A percentile compares a stretch with the other conserved stretches of the same genome.
These are phyloP conservation scores for Trileptium ribeirensis DNA, from an alignment of 2,888 invertebrate species.

Conservation along the genomic window DNA sequence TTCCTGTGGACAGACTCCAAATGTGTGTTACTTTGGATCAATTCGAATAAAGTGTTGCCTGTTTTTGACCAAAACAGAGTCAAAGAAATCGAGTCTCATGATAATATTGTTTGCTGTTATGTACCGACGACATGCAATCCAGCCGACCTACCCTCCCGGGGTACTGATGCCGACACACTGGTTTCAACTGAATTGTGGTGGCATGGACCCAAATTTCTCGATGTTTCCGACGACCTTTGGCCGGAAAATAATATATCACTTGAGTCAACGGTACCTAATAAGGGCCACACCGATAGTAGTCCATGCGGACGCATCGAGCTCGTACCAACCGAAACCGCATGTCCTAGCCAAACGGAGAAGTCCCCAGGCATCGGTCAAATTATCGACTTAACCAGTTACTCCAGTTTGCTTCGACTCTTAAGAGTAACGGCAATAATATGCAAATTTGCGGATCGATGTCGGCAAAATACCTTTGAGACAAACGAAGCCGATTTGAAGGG, in stretches of 20 bases:
- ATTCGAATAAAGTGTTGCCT: neutral
- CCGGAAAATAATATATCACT: no score
- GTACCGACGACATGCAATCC: slow-evolving; percentile 38
- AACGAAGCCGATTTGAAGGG: no score
- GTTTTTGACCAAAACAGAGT: neutral
- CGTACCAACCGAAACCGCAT: no score
- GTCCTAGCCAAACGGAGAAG: no score
- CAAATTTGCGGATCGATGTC: neutral
- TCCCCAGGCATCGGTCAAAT: neutral
- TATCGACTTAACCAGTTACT: neutral
- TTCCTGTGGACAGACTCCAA: neutral
- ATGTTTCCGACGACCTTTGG: neutral
- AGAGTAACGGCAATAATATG: neutral
- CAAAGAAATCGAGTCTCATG: neutral
- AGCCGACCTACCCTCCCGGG: slow-evolving; percentile 20
- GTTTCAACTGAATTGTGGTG: neutral
- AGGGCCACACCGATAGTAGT: no score
- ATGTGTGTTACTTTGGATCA: neutral
- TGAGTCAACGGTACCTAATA: no score
- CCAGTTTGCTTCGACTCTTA: neutral
- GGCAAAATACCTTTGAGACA: neutral
- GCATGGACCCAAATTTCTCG: neutral
- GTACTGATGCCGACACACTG: neutral
- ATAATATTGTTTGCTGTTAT: neutral
- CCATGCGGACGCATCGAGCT: no score